Evolutionary conservation across 2,113 vertebrate species (phyloP), one percentile per base, ranked within the genome.

Genomic region (Etheostoma spectabile): DNA sequence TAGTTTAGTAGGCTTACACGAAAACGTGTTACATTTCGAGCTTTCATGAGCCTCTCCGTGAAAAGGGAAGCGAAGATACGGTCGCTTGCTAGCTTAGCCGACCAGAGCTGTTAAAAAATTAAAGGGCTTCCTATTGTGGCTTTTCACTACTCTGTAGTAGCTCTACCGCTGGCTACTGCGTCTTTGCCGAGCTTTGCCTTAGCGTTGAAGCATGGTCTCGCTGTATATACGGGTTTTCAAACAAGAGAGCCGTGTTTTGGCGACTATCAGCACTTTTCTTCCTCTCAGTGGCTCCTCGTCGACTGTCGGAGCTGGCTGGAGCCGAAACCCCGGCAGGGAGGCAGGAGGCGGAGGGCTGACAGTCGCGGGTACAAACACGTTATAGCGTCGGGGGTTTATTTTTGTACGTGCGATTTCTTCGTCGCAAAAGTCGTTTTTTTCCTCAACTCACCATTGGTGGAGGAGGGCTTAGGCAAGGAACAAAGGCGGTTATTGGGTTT

Each of bases 41-140:
- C 22, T 78, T 75, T 35, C 65, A 6, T 52, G 7, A 2, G 21
- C 45, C 24, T 35, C n/a, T 56, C 1, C 8, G 18, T 42, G 46
- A 35, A 66, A 80, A 18, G 38, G 48, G 76, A 81, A 86, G 83
- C 67, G 62, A 16, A 42, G 53, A 72, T 11, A 64, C 21, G 57
- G 69, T 35, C 35, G 55, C 56, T 27, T 35, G 85, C 76, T 89
- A 89, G 87, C 86, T 77, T 89, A 88, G 82, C 82, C 80, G 80
- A 88, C 57, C 86, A 82, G 91, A 88, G 92, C 89, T 90, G 92
- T 93, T 95, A 92, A 95, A 95, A 94, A 87, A 93, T 95, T 95
- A 95, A 95, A 96, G 93, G 94, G 93, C 93, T 94, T 79, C 84
- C 82, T 83, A 83, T 86, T 83, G 82, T 92, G 75, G 83, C 69